A percentile compares a stretch with the other conserved stretches of the same genome.
Evolutionary conservation across 2,888 invertebrate species (phyloP).

Genomic region (Geophilus truncorum): DNA sequence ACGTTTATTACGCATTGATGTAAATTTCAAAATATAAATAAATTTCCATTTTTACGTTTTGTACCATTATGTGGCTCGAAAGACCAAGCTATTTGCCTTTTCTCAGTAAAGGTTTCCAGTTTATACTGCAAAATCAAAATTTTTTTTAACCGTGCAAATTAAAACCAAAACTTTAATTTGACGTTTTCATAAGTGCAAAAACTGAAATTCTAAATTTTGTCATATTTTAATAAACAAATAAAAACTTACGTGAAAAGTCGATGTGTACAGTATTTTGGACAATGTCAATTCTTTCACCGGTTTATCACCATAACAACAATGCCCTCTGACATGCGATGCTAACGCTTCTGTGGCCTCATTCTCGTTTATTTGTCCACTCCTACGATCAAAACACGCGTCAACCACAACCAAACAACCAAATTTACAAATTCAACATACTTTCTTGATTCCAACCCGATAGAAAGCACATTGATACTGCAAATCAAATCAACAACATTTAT

Average conservation of each 20-base stretch:
- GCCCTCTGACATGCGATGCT: conserved; percentile 49
- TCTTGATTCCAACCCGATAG: background rate
- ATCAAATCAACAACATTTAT: too few species aligned
- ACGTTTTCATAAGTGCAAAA: background rate
- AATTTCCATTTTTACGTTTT: conserved; percentile 37
- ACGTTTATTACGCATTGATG: background rate
- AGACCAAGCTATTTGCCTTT: conserved; percentile 53
- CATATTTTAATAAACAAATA: conserved; percentile 8
- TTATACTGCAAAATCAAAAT: conserved; percentile 50
- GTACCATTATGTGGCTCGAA: conserved; percentile 51
- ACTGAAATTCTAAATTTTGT: too few species aligned
- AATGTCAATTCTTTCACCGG: conserved; percentile 52
- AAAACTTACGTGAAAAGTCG: conserved; percentile 53
- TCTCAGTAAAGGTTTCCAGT: conserved; percentile 55
- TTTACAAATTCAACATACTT: background rate
- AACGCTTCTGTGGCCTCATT: conserved; percentile 51
- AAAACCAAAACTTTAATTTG: too few species aligned
- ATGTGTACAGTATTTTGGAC: conserved; percentile 51
- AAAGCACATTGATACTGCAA: background rate
- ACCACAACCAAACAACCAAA: background rate
- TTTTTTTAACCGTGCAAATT: too few species aligned
- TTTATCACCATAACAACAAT: conserved; percentile 54
- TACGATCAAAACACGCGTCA: background rate
- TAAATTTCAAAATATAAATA: too few species aligned
- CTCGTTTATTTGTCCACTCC: conserved; percentile 45